phyloP scores from a whole-genome alignment of 2,888 invertebrate genomes.

The Argyra leucocephala region DNA sequence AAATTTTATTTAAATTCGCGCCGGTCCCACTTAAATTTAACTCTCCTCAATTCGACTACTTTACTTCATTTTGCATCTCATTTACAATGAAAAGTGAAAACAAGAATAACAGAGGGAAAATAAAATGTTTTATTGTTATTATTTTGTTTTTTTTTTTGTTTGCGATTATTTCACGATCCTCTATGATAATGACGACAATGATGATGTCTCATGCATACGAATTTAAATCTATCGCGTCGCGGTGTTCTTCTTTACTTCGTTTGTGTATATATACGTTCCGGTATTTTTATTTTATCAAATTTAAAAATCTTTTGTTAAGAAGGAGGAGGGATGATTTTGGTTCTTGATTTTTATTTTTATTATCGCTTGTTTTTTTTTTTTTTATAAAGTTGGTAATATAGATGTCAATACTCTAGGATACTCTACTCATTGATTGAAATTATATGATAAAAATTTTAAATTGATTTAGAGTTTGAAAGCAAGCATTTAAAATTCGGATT shows the following conservation, averaged over 20 bases:
- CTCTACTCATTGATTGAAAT: too few species aligned
- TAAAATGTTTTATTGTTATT: neutral
- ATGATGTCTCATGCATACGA: neutral
- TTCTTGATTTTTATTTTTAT: neutral
- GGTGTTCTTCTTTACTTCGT: neutral
- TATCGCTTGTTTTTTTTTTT: neutral
- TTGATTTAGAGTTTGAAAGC: too few species aligned
- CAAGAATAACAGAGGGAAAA: neutral
- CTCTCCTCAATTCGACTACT: neutral
- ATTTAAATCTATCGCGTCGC: neutral
- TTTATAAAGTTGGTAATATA: neutral
- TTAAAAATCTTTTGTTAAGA: too few species aligned
- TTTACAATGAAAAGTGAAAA: neutral
- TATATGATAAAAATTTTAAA: too few species aligned
- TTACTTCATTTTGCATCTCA: neutral
- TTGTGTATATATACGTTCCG: too few species aligned
- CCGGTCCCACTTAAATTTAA: neutral
- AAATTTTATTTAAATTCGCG: conserved; percentile 6
- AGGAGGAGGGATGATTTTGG: too few species aligned
- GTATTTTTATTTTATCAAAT: too few species aligned
- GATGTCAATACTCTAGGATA: too few species aligned
- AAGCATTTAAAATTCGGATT: too few species aligned
- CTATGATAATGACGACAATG: neutral
- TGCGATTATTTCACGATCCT: neutral
- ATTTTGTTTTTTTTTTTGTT: neutral